A percentile compares a stretch with the other conserved stretches of the same genome.
These are phyloP conservation scores for Catajapyx aquilonaris DNA, from an alignment of 1,140 invertebrate species.

Conservation along the genomic window DNA sequence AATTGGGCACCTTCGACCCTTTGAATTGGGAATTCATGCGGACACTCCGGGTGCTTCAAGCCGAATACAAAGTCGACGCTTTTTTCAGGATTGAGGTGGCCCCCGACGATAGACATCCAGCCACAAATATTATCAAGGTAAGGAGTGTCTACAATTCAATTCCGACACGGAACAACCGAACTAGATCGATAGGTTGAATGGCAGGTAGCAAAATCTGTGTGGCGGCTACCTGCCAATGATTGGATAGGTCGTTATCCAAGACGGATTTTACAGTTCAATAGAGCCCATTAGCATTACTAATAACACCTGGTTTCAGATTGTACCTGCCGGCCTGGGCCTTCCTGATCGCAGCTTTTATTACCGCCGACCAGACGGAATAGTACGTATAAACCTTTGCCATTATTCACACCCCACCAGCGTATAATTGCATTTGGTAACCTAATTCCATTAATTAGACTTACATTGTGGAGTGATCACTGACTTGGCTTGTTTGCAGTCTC, in stretches of 20 bases:
- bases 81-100: slow-evolving; percentile 28
- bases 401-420: neutral
- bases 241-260: too few species aligned
- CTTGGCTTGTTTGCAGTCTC: too few species aligned
- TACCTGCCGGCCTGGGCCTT: slow-evolving; percentile 27
- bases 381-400: too few species aligned
- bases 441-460: too few species aligned
- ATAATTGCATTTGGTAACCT: neutral
- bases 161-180: neutral
- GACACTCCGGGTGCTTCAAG: slow-evolving; percentile 21
- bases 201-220: neutral
- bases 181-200: slow-evolving; percentile 1
- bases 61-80: slow-evolving; percentile 22
- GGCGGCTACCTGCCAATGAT: too few species aligned
- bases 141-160: slow-evolving; percentile 4
- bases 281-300: slow-evolving; percentile 5
- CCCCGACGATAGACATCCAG: slow-evolving; percentile 21
- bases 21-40: slow-evolving; percentile 22
- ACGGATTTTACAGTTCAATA: too few species aligned
- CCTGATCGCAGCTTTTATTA: slow-evolving; percentile 29
- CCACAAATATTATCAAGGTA: slow-evolving; percentile 25
- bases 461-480: too few species aligned
- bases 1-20: slow-evolving; percentile 18
- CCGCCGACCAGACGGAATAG: slow-evolving; percentile 18
- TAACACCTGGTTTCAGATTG: slow-evolving; percentile 15